Evolutionary conservation across 1,140 invertebrate species (phyloP), one percentile per base, ranked within the genome.

Genomic region (Tetramorium simillimum): DNA sequence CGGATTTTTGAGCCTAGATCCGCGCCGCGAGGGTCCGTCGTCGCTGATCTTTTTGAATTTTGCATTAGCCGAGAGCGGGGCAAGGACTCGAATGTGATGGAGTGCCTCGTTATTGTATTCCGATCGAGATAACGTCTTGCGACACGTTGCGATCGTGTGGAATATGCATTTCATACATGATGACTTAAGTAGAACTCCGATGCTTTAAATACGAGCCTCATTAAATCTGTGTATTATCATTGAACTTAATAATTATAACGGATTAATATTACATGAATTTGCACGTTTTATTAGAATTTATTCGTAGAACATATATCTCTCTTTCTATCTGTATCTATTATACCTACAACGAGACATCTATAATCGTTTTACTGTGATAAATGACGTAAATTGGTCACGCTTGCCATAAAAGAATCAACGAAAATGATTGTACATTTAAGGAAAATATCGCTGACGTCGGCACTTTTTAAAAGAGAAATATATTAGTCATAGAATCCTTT

Each of bases 61-160:
- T 75, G 69, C 43, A 84, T 84, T 24, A 84, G 18, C 4, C 69
- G 69, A 84, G 69, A 75, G 14, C 53, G 9, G 69, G 69, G 53
- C 80, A 84, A 84, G 53, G 43, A 73, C 53, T 82, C 12, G 14
- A 33, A 60, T 37, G 69, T 53, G 28, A 62, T 12, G 14, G 18
- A 58, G 53, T 10, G 12, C 6, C 69, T 21, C 43, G 69, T 84
- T 84, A 62, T 82, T 73, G 69, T 84, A 60, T 49, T 67, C 53
- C 69, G 80, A 84, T 84, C 69, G 53, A 84, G 80, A 75, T 82
- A 82, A 82, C 40, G 21, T 69, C 46, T 40, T 4, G 62, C 16
- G 16, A 69, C 56, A 46, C 33, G 3, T 33, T 33, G 33, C 46
- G 63, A 60, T 82, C 40, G 53, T 24, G 24, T 49, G 40, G 18